Evolutionary conservation across 2,888 invertebrate species (phyloP).

Genomic region (Thelaira solivaga): DNA sequence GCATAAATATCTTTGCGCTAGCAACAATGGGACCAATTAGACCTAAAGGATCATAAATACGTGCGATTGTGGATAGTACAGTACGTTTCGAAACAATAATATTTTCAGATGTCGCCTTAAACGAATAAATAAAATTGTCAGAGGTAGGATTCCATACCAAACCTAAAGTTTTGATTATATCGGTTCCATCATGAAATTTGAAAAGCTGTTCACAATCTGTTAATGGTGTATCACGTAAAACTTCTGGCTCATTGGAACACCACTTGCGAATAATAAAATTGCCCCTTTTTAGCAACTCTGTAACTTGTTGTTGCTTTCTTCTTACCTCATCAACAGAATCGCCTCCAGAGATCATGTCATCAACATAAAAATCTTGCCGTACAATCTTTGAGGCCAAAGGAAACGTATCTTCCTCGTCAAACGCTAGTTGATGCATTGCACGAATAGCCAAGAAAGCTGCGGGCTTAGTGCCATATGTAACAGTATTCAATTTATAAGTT

Average conservation of each 20-base stretch:
- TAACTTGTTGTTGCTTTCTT: constrained; percentile 22
- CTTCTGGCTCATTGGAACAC: constrained; percentile 21
- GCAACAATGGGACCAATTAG: constrained; percentile 44
- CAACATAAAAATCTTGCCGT: constrained; percentile 52
- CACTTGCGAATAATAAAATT: constrained; percentile 42
- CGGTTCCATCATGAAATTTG: constrained; percentile 34
- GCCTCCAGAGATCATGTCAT: constrained; percentile 47
- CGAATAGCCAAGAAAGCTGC: constrained; percentile 33
- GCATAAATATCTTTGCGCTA: constrained; percentile 40
- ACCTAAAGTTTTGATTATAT: neutral
- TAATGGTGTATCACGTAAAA: neutral
- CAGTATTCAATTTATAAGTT: constrained; percentile 33
- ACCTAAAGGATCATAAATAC: constrained; percentile 42
- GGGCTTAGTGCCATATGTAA: constrained; percentile 34
- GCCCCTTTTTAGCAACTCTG: constrained; percentile 1
- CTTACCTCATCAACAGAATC: constrained; percentile 25
- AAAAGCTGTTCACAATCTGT: constrained; percentile 5
- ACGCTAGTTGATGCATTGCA: too few relatives aligned
- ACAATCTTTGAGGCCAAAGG: too few relatives aligned
- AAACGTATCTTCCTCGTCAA: constrained; percentile 13
- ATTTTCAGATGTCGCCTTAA: too few relatives aligned
- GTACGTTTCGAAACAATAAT: too few relatives aligned
- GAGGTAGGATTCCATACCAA: too few relatives aligned
- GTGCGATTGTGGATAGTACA: too few relatives aligned
- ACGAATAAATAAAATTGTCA: too few relatives aligned